phyloP scores from a whole-genome alignment of 2,113 vertebrate genomes.

The Agapornis roseicollis region DNA sequence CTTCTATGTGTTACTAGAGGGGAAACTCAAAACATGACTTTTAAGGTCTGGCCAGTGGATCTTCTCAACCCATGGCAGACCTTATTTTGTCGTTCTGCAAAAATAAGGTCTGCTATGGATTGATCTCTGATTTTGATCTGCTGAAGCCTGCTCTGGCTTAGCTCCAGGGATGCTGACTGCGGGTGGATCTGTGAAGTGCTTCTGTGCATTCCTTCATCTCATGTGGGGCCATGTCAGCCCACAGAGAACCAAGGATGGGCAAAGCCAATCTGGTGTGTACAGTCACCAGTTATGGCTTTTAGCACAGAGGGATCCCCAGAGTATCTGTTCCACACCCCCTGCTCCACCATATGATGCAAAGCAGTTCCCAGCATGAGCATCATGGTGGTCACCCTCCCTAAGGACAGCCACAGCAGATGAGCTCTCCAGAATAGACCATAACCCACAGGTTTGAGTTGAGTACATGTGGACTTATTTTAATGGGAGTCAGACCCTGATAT shows the following conservation, averaged over 20 bases:
- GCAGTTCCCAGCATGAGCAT: background rate
- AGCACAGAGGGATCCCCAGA: background rate
- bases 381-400: background rate
- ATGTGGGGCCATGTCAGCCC: background rate
- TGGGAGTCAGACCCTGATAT: background rate
- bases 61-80: background rate
- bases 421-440: background rate
- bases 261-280: too few species aligned
- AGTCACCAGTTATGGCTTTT: background rate
- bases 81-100: background rate
- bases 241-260: background rate
- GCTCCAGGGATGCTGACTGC: background rate
- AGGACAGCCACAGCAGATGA: background rate
- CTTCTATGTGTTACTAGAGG: conserved; percentile 13
- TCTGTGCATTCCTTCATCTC: background rate
- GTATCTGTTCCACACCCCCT: background rate
- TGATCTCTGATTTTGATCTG: background rate
- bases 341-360: background rate
- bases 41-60: conserved; percentile 20
- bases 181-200: background rate
- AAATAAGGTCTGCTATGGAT: background rate
- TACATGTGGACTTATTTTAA: background rate
- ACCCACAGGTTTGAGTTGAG: background rate
- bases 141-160: background rate
- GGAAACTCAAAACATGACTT: conserved; percentile 25